phyloP scores from a whole-genome alignment of 1,140 invertebrate genomes.

The Conopomorpha cramerella region DNA sequence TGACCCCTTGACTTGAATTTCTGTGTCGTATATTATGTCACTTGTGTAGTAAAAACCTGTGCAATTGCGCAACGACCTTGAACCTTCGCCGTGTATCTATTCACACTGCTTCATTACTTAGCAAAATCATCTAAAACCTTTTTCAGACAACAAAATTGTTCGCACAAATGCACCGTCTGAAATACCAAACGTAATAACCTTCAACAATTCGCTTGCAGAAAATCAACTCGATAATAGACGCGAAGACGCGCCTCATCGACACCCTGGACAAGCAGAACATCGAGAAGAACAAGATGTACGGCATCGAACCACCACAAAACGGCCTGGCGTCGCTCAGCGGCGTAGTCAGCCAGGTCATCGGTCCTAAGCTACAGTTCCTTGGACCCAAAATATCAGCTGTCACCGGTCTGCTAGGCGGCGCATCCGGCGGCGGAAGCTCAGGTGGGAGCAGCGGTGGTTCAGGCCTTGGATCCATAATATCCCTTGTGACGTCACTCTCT shows the following conservation, averaged over 20 bases:
- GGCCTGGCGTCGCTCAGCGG: slow-evolving; percentile 45
- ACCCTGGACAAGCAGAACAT: slow-evolving; percentile 72
- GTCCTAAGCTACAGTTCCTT: slow-evolving; percentile 63
- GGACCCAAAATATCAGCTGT: slow-evolving; percentile 61
- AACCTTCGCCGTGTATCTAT: too few species aligned
- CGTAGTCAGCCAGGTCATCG: slow-evolving; percentile 60
- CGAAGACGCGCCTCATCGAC: slow-evolving; percentile 71
- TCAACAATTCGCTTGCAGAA: slow-evolving; percentile 71
- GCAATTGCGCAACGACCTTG: too few species aligned
- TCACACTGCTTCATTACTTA: too few species aligned
- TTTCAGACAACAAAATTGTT: too few species aligned
- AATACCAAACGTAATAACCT: too few species aligned
- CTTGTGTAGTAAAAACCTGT: too few species aligned
- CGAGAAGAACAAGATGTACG: slow-evolving; percentile 72
- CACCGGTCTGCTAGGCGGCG: slow-evolving; percentile 59
- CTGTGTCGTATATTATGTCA: too few species aligned
- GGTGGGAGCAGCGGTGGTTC: slow-evolving; percentile 24
- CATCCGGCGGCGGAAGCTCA: slow-evolving; percentile 45
- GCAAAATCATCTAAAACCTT: too few species aligned
- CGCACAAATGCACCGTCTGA: too few species aligned
- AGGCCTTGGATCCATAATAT: slow-evolving; percentile 42
- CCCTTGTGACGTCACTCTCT: slow-evolving; percentile 46
- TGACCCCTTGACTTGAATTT: too few species aligned
- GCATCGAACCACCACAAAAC: slow-evolving; percentile 66
- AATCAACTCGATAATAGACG: slow-evolving; percentile 76